Base-by-base conservation (phyloP, 2,113 vertebrate species). In the Colinus virginianus region DNA sequence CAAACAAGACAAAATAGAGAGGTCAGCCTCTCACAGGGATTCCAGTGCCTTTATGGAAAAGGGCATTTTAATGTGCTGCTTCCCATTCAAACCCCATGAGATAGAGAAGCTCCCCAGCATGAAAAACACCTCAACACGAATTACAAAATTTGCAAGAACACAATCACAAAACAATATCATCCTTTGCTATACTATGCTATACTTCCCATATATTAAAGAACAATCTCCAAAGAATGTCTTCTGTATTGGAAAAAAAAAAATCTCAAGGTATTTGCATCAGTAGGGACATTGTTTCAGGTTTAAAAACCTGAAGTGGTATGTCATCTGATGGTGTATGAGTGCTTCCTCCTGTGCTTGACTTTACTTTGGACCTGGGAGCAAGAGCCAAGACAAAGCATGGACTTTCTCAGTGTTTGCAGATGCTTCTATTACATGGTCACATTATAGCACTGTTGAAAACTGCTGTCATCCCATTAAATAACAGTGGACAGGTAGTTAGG, bases 361-460 rank as follows among this genome's bases (percentile, higher is more conserved):
- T 78, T 46, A 20, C 25, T 46, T 58, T 62, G 78, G 55, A 11
- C 11, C 34, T 61, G 15, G 21, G 51, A 43, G 26, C 9, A 13
- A 53, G 18, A 48, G 13, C 11, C 61, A 61, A 21, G 20, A 13
- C n/a, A 76, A 59, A 53, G 18, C 49, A 76, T 21, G 19, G 28
- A 16, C 58, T 49, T 19, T 49, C 17, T 51, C 7, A 11, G 3
- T 84, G 36, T 53, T 55, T 43, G 62, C 40, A 89, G 59, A 36
- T 11, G 16, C 1, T 0, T 38, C 20, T 49, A 2, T 17, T 49
- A 34, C 2, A 0, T 2, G 6, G 4, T 78, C 34, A 14, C 12
- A 9, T 66, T n/a, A 45, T 5, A 56, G 55, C 11, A 59, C 10
- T 8, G 30, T 13, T 63, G 51, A 42, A 38, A 75, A 74, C 22